These are phyloP conservation scores for Hemichromis elongatus DNA, from an alignment of 2,113 vertebrate species.

Conservation along the genomic window DNA sequence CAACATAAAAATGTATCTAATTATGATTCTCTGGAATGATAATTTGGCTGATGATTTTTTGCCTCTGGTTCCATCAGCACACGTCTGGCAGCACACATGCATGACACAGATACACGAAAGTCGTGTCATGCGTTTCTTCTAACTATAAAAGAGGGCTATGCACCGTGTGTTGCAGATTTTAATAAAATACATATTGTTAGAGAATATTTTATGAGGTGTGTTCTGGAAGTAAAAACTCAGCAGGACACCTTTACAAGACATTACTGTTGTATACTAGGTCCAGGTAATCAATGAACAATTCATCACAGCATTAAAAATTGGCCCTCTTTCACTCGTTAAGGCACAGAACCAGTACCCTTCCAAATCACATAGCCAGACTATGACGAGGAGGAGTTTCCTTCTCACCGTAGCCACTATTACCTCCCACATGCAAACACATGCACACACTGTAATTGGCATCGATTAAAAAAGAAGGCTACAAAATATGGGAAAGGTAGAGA, in stretches of 20 bases:
- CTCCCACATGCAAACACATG: not conserved
- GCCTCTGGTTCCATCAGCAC: fast-evolving
- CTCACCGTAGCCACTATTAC: not conserved
- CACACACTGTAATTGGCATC: not conserved
- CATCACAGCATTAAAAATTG: not conserved
- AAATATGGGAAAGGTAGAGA: not conserved
- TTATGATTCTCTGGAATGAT: not conserved
- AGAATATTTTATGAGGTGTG: not conserved
- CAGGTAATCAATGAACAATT: not conserved
- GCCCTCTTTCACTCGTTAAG: not conserved
- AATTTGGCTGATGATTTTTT: not conserved
- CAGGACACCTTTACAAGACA: not conserved
- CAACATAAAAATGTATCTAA: not conserved
- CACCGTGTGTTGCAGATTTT: not conserved
- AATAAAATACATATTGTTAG: not conserved
- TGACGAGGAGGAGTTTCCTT: not conserved
- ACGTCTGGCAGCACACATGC: not conserved
- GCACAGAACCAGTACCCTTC: not conserved
- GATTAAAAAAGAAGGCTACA: not conserved
- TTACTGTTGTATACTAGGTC: not conserved
- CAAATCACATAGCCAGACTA: not conserved
- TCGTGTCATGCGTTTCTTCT: not conserved
- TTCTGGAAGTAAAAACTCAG: not conserved
- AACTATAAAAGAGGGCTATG: not conserved
- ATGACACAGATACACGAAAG: not conserved